phyloP scores from a whole-genome alignment of 2,888 invertebrate species.

The Entomobrya proxima region DNA sequence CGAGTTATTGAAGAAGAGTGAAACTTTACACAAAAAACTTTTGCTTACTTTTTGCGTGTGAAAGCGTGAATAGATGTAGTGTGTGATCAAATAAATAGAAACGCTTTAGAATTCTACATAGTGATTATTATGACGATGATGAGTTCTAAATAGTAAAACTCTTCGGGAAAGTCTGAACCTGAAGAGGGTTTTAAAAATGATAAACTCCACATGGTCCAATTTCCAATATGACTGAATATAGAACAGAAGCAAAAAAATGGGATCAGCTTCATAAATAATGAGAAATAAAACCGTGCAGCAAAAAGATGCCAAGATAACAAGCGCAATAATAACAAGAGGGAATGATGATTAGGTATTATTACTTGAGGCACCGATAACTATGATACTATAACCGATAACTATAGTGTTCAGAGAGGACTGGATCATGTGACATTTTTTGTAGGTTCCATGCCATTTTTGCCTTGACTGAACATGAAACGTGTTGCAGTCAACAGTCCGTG shows the following conservation, averaged over 20 bases:
- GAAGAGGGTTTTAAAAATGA: too few relatives aligned
- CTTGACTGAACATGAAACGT: background rate
- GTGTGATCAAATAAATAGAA: slow-evolving; percentile 16
- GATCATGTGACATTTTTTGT: too few relatives aligned
- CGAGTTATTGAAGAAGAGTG: background rate
- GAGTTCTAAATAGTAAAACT: background rate
- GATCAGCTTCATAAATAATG: background rate
- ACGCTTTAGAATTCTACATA: too few relatives aligned
- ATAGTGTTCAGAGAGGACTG: too few relatives aligned
- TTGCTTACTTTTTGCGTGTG: background rate
- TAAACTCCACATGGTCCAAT: background rate
- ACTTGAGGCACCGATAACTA: background rate
- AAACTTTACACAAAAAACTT: slow-evolving; percentile 22
- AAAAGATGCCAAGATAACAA: background rate
- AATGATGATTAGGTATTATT: background rate
- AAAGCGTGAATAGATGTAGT: slow-evolving; percentile 13
- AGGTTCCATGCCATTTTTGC: too few relatives aligned
- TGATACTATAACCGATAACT: background rate
- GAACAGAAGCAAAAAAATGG: background rate
- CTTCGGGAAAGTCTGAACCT: too few relatives aligned
- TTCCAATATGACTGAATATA: background rate
- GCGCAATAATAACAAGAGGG: background rate
- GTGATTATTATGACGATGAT: background rate
- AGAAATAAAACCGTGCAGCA: too few relatives aligned
- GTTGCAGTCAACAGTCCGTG: background rate